Conservation (phyloP, 2,888 invertebrate species). For the Galerucella calmariensis region DNA sequence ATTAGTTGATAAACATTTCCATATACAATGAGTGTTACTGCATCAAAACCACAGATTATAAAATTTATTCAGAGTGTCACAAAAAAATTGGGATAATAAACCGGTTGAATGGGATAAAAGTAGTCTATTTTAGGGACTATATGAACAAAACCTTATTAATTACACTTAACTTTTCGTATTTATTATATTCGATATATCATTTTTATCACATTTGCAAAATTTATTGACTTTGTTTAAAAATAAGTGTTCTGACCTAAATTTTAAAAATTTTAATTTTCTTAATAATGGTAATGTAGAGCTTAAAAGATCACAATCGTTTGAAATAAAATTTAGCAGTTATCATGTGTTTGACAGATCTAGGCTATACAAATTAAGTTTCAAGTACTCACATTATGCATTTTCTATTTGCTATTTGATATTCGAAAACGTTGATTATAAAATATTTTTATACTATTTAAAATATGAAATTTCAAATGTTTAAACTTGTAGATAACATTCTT, state of each 20-base stretch:
- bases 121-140: too few relatives aligned
- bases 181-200: too few relatives aligned
- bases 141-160: too few relatives aligned
- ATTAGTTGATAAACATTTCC: background rate
- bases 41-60: too few relatives aligned
- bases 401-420: slow-evolving; percentile 1
- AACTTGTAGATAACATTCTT: background rate
- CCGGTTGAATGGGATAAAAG: too few relatives aligned
- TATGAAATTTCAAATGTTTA: background rate
- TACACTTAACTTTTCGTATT: too few relatives aligned
- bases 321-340: slow-evolving; percentile 14
- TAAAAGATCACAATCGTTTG: background rate
- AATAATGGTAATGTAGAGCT: background rate
- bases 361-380: slow-evolving; percentile 1
- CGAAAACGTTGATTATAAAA: background rate
- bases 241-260: slow-evolving; percentile 10
- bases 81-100: too few relatives aligned
- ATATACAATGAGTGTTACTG: background rate
- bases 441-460: background rate
- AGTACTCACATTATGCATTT: slow-evolving; percentile 1
- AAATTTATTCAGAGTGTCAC: too few relatives aligned
- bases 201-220: background rate
- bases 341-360: slow-evolving; percentile 10
- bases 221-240: background rate
- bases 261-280: background rate